Evolutionary conservation across 2,113 vertebrate genomes (phyloP).

Genomic region (Eolophus roseicapilla): DNA sequence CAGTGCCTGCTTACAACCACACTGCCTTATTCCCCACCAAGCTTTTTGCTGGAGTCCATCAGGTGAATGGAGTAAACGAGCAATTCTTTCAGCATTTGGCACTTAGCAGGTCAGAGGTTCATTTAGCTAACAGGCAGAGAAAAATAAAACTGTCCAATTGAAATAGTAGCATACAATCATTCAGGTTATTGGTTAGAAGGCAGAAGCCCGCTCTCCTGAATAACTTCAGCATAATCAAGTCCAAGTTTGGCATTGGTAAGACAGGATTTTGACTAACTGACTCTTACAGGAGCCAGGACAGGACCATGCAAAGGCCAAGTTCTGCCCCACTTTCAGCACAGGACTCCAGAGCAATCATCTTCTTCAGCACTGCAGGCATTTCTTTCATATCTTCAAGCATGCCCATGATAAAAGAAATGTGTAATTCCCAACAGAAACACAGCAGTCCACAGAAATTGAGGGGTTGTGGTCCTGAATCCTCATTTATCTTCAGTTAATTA

Average conservation of each 20-base stretch:
- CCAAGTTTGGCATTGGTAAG: not conserved
- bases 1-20: not conserved
- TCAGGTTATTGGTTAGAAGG: not conserved
- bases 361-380: not conserved
- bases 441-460: not conserved
- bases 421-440: not conserved
- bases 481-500: not conserved
- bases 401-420: not conserved
- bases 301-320: not conserved
- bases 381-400: not conserved
- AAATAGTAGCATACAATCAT: not conserved
- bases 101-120: not conserved
- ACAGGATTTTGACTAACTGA: not conserved
- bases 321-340: not conserved
- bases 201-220: not conserved
- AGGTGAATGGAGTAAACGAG: not conserved
- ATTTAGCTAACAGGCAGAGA: not conserved
- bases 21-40: not conserved
- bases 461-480: not conserved
- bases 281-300: not conserved
- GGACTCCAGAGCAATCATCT: not conserved
- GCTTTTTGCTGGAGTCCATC: not conserved
- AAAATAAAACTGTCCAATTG: not conserved
- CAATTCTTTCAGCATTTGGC: conserved; percentile 24
- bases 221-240: not conserved